Conservation (phyloP, 2,797 vertebrate genomes). For the Alfaro cultratus region DNA sequence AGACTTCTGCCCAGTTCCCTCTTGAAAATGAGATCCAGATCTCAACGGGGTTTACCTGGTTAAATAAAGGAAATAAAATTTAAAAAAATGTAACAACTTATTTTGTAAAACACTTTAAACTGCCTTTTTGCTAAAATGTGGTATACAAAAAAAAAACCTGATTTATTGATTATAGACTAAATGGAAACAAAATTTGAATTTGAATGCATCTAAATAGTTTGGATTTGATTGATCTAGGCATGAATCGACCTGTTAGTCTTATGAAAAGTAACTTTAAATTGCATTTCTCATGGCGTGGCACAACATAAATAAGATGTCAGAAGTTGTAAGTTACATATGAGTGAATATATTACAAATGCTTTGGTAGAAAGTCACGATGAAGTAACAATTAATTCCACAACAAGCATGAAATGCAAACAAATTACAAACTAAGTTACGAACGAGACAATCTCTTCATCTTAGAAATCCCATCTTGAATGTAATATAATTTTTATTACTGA, state of each 20-base stretch:
- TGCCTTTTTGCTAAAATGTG: no score
- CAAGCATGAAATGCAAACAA: neutral
- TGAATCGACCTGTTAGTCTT: neutral
- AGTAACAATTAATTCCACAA: neutral
- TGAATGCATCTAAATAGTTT: neutral
- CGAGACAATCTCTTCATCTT: neutral
- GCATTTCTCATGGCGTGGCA: neutral
- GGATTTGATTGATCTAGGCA: neutral
- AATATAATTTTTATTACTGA: constrained; percentile 17
- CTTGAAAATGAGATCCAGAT: no score
- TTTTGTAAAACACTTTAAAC: no score
- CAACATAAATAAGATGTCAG: neutral
- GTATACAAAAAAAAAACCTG: no score
- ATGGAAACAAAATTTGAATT: neutral
- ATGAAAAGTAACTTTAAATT: neutral
- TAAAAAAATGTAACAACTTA: neutral
- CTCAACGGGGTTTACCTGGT: no score
- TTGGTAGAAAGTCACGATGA: neutral
- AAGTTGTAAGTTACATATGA: neutral
- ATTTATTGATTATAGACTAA: neutral
- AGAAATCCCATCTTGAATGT: neutral
- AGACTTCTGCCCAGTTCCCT: no score
- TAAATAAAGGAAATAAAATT: no score
- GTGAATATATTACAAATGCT: neutral
- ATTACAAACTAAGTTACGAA: neutral